Evolutionary conservation across 2,888 invertebrate species (phyloP).

Genomic region (Enchytraeus crypticus): DNA sequence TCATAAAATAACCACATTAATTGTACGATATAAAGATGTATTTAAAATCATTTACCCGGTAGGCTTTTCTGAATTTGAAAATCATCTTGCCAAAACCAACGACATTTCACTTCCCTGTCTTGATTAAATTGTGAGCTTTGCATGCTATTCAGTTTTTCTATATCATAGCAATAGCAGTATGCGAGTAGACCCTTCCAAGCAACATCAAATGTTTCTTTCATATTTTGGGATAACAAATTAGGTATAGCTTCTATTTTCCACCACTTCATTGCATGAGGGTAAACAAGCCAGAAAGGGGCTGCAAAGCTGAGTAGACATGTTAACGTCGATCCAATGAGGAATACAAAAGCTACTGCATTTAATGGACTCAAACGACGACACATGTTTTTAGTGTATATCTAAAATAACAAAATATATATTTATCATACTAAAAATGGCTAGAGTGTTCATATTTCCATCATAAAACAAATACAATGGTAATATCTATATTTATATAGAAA

Average conservation of each 20-base stretch:
- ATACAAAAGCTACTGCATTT: neutral
- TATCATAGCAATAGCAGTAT: neutral
- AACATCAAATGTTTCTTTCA: neutral
- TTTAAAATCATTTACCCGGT: neutral
- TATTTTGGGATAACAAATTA: neutral
- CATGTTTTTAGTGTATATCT: no score
- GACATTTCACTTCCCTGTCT: neutral
- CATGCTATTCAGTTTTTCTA: no score
- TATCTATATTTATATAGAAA: no score
- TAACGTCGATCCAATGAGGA: neutral
- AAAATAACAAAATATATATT: no score
- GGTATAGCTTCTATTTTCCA: neutral
- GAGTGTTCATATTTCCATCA: no score
- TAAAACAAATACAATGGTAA: no score
- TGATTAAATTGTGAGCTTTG: no score
- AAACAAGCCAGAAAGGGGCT: neutral
- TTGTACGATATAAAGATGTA: no score
- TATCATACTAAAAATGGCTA: no score
- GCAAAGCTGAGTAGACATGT: neutral
- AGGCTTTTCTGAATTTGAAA: neutral
- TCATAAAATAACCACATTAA: no score
- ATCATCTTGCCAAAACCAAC: neutral
- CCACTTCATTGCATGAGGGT: neutral
- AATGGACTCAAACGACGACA: neutral
- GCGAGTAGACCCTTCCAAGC: neutral